These are phyloP conservation scores for Nebria ingens DNA, from an alignment of 1,140 invertebrate species.

Conservation along the genomic window DNA sequence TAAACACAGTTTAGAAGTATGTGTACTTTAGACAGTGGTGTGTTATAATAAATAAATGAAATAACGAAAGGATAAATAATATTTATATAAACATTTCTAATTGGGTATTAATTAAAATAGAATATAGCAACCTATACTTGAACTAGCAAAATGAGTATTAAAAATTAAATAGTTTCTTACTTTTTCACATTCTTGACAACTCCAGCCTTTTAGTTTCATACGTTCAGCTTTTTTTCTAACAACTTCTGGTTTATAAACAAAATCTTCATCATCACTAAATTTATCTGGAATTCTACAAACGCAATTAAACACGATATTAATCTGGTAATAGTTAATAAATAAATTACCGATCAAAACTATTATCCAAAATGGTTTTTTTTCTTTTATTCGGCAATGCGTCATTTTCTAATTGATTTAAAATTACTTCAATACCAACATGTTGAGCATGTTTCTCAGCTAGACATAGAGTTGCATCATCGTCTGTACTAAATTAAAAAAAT, in stretches of 20 bases:
- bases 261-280: conserved; percentile 19
- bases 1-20: too few species aligned
- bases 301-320: background rate
- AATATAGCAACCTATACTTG: too few species aligned
- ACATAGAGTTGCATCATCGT: background rate
- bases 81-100: too few species aligned
- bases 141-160: too few species aligned
- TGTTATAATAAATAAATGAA: too few species aligned
- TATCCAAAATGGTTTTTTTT: conserved; percentile 17
- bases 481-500: too few species aligned
- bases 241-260: conserved; percentile 26
- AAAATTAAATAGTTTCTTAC: too few species aligned
- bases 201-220: conserved; percentile 31
- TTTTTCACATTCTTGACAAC: conserved; percentile 34
- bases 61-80: too few species aligned
- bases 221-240: conserved; percentile 33
- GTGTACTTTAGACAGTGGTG: too few species aligned
- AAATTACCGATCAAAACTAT: conserved; percentile 20
- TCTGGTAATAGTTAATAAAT: conserved; percentile 13
- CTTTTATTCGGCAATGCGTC: background rate
- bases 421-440: background rate
- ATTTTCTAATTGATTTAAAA: background rate
- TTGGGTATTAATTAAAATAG: too few species aligned
- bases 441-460: background rate
- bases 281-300: background rate